Evolutionary conservation across 64 coral and sea anemone genomes (phyloP).

Genomic region (Montipora foliosa): DNA sequence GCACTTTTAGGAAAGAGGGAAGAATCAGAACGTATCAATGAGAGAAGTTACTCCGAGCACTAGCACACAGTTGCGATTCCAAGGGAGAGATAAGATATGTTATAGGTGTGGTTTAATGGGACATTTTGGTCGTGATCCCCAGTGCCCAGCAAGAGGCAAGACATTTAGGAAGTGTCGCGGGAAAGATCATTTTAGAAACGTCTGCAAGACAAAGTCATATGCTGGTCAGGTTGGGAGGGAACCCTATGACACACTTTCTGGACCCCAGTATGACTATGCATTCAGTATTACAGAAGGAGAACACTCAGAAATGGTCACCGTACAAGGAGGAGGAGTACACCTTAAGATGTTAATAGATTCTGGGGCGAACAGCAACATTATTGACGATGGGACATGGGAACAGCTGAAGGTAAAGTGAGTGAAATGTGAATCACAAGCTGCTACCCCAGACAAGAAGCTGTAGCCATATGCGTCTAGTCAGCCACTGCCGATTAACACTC

Average conservation of each 20-base stretch:
- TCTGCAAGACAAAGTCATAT: slow-evolving; percentile 17
- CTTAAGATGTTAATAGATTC: slow-evolving; percentile 48
- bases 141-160: neutral
- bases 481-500: slow-evolving; percentile 4
- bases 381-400: slow-evolving; percentile 14
- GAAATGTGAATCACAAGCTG: slow-evolving; percentile 7
- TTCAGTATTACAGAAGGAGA: neutral
- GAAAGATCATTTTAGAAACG: slow-evolving; percentile 19
- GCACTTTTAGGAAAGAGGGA: slow-evolving; percentile 45
- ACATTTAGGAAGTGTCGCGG: neutral
- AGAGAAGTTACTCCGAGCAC: too few relatives aligned
- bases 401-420: slow-evolving; percentile 4
- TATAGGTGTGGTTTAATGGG: slow-evolving; percentile 47
- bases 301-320: slow-evolving; percentile 10
- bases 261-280: neutral
- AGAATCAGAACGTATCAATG: neutral
- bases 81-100: neutral
- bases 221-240: neutral
- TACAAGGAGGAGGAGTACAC: slow-evolving; percentile 24
- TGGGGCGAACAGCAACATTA: slow-evolving; percentile 26
- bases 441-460: neutral
- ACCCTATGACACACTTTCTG: neutral
- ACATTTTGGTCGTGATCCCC: slow-evolving; percentile 48
- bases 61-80: neutral
- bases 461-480: slow-evolving; percentile 23